Percentiles rank a stretch among this genome's conserved stretches.
Evolutionary conservation across 2,113 vertebrate species (phyloP).

Genomic region (Lagopus leucura): DNA sequence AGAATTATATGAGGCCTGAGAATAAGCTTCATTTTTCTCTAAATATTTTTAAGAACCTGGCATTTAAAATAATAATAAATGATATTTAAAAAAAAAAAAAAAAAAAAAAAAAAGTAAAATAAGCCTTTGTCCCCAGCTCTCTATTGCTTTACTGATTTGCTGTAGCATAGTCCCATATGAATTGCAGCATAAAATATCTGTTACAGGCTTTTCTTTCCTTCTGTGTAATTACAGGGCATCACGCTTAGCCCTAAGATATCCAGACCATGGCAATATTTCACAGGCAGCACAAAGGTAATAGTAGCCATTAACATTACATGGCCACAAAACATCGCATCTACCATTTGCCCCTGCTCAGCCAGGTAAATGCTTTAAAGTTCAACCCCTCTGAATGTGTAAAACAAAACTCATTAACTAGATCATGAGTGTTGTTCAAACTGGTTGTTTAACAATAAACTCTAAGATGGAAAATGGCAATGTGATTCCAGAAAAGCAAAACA

Average conservation of each 20-base stretch:
- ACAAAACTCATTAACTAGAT: neutral
- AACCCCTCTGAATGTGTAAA: neutral
- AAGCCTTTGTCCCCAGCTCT: neutral
- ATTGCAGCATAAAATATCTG: neutral
- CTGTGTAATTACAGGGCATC: neutral
- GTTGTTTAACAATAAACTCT: neutral
- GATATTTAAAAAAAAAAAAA: neutral
- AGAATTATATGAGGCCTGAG: neutral
- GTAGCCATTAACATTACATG: neutral
- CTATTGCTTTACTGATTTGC: neutral
- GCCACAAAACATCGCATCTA: neutral
- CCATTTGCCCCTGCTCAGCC: neutral
- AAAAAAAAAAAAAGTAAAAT: neutral
- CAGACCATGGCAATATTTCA: neutral
- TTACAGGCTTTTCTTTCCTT: neutral
- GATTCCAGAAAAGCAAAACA: neutral
- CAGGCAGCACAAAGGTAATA: neutral
- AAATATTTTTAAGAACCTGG: neutral
- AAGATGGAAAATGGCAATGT: neutral
- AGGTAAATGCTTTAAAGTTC: neutral
- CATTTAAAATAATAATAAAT: neutral
- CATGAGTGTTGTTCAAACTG: neutral
- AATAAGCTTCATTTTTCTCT: neutral
- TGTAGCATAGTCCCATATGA: neutral
- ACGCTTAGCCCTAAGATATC: neutral